phyloP scores from a whole-genome alignment of 2,113 vertebrate species.

The Cyprichromis sp. region DNA sequence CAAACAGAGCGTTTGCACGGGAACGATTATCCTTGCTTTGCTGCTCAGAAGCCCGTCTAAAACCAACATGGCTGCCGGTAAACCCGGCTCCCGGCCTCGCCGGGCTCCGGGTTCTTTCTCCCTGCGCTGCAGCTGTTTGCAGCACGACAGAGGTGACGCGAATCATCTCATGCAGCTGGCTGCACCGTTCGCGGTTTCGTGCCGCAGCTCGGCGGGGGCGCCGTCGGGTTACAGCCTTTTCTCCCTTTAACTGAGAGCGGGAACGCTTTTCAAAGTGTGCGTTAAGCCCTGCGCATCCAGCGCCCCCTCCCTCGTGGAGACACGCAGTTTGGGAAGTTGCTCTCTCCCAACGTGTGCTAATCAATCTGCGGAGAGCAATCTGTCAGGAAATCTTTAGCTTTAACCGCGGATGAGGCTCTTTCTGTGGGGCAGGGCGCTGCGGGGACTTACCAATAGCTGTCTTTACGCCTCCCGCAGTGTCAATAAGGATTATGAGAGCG shows the following conservation, averaged over 20 bases:
- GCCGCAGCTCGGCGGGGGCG: constrained; percentile 3
- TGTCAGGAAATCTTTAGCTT: constrained; percentile 78
- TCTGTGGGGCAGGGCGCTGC: constrained; percentile 60
- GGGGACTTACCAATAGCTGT: constrained; percentile 69
- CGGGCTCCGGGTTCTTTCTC: neutral
- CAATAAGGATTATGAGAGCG: constrained; percentile 77
- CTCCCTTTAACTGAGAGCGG: constrained; percentile 18
- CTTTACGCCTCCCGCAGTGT: constrained; percentile 71
- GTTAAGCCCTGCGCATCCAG: constrained; percentile 40
- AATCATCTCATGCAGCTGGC: constrained; percentile 59
- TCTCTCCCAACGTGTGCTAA: constrained; percentile 65
- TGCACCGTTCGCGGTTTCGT: constrained; percentile 44
- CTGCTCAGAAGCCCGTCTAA: neutral
- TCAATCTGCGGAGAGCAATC: constrained; percentile 75
- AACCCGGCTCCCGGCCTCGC: neutral
- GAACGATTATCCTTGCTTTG: neutral
- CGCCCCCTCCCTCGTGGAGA: neutral
- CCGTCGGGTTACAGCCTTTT: constrained; percentile 49
- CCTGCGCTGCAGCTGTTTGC: constrained; percentile 20
- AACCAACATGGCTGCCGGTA: neutral
- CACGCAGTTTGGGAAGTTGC: constrained; percentile 47
- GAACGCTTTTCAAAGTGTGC: constrained; percentile 48
- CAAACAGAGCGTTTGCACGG: constrained; percentile 43
- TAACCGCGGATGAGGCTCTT: constrained; percentile 69
- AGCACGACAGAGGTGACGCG: constrained; percentile 42